Percentiles rank a stretch among this genome's conserved stretches.
Evolutionary conservation across 1,140 invertebrate species (phyloP).

Genomic region (Dendrolimus kikuchii): DNA sequence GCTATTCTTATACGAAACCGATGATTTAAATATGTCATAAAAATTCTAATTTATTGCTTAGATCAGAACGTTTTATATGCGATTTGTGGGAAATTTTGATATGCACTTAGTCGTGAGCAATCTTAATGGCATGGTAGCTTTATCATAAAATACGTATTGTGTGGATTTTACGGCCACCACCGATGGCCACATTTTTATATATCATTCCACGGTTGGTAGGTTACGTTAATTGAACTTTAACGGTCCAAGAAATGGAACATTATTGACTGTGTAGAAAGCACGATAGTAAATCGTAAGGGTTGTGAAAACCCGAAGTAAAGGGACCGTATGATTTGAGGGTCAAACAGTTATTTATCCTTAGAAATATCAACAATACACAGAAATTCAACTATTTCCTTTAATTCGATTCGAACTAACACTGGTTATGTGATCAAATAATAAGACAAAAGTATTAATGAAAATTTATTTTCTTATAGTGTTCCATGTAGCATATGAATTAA

Average conservation of each 20-base stretch:
- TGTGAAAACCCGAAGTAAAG: slow-evolving; percentile 11
- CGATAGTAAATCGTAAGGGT: slow-evolving; percentile 23
- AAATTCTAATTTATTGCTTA: too few relatives aligned
- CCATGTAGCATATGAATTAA: neutral
- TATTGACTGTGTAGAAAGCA: slow-evolving; percentile 34
- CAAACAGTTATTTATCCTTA: slow-evolving; percentile 3
- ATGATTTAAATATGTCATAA: too few relatives aligned
- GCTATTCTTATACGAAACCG: too few relatives aligned
- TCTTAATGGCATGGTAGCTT: too few relatives aligned
- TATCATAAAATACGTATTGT: slow-evolving; percentile 49
- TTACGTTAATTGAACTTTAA: slow-evolving; percentile 57
- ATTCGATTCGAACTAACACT: too few relatives aligned
- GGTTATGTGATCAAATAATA: too few relatives aligned
- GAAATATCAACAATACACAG: slow-evolving; percentile 5
- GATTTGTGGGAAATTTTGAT: too few relatives aligned
- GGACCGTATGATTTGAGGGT: slow-evolving; percentile 10
- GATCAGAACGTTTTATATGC: too few relatives aligned
- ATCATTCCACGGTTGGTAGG: slow-evolving; percentile 51
- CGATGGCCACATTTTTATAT: slow-evolving; percentile 55
- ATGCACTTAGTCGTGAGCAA: too few relatives aligned
- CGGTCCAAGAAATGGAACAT: slow-evolving; percentile 39
- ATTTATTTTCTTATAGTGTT: slow-evolving; percentile 1
- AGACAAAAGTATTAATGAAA: too few relatives aligned
- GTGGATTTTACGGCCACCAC: slow-evolving; percentile 43
- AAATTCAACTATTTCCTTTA: neutral